Evolutionary conservation across 2,888 invertebrate genomes (phyloP), one percentile per base, ranked within the genome.

Genomic region (Eupithecia subumbrata): DNA sequence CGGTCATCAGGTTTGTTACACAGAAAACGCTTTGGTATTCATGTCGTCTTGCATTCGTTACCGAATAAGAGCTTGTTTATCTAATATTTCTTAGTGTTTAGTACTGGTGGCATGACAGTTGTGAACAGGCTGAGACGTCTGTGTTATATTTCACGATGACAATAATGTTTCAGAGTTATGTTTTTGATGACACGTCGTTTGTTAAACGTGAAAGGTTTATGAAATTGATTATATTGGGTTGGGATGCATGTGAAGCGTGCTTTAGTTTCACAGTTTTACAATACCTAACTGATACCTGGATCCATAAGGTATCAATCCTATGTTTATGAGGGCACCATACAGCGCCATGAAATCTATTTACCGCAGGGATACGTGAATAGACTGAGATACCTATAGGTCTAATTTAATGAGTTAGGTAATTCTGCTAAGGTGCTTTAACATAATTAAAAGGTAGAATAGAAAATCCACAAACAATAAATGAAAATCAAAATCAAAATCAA

Each of bases 81-180:
- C 14, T 43, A 43, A 25, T 68, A 68, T 77, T 75, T 34, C 72
- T 63, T 43, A 56, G 77, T 22, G 64, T 77, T 77, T 75, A 75
- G 64, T 73, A 45, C 22, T 22, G 25, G 25, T 34, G 11, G 70
- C 71, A 71, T 71, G 77, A 73, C 72, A 72, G 48, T 30, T 73
- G n/a, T 60, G 64, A 48, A 22, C 70, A 45, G 40, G 30, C 70
- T 72, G 30, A 71, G 71, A 71, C 52, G 34, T 74, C 52, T 25
- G 70, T 74, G 73, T 70, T 69, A 76, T 75, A 79, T 73, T 79
- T 81, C 78, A 81, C 71, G 74, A 45, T 60, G 22, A 67, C 76
- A 78, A 76, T 80, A 60, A 56, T 72, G 12, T 63, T 69, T 40
- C 43, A 40, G 71, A 71, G 78, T 80, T 80, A 80, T 77, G 73